Conservation (phyloP, 2,113 vertebrate species). For the Corythornis cristatus region DNA sequence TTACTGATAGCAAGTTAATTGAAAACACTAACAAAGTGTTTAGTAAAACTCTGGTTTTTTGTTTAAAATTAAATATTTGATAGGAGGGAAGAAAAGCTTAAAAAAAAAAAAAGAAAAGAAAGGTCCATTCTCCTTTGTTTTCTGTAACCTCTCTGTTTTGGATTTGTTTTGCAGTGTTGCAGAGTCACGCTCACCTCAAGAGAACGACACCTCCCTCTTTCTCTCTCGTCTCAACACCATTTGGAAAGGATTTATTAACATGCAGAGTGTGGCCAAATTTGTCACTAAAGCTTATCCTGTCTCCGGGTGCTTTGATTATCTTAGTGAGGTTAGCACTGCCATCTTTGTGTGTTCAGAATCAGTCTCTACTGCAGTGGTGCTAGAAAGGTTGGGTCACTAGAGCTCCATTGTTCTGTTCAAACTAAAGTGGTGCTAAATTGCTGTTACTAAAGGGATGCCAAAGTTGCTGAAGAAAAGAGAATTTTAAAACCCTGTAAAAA, state of each 20-base stretch:
- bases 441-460: too few relatives aligned
- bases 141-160: constrained; percentile 33
- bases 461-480: not conserved
- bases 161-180: constrained; percentile 76
- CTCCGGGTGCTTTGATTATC: constrained; percentile 88
- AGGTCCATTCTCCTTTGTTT: not conserved
- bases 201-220: constrained; percentile 85
- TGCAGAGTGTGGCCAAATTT: constrained; percentile 96
- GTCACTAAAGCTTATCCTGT: constrained; percentile 94
- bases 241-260: constrained; percentile 98
- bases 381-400: not conserved
- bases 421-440: not conserved
- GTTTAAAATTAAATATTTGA: not conserved
- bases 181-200: constrained; percentile 76
- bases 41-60: not conserved
- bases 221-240: constrained; percentile 87
- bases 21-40: not conserved
- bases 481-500: not conserved
- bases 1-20: not conserved
- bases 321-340: constrained; percentile 86
- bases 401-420: not conserved
- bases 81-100: not conserved
- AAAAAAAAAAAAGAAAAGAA: not conserved
- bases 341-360: not conserved
- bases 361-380: not conserved